These are phyloP conservation scores for Sisyra terminalis DNA, from an alignment of 2,888 invertebrate species.

Conservation along the genomic window DNA sequence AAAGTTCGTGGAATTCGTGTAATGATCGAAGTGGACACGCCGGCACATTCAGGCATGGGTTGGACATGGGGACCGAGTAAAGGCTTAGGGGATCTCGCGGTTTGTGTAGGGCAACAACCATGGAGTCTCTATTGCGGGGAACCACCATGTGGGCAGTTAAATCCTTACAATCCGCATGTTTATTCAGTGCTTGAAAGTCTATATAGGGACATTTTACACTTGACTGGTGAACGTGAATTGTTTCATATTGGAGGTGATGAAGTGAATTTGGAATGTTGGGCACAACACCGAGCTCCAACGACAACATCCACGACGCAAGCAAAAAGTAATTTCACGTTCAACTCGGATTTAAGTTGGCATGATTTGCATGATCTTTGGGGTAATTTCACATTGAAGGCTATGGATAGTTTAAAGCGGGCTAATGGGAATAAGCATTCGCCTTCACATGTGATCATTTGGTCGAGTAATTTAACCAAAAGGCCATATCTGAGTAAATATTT, in stretches of 20 bases:
- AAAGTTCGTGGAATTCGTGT: conserved; percentile 70
- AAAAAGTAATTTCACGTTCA: conserved; percentile 46
- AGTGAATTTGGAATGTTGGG: conserved; percentile 70
- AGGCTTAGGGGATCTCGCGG: conserved; percentile 59
- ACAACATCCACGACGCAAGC: conserved; percentile 26
- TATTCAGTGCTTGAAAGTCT: conserved; percentile 55
- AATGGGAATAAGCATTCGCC: conserved; percentile 34
- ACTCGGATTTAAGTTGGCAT: no score
- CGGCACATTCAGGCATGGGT: conserved; percentile 76
- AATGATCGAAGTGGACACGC: conserved; percentile 79
- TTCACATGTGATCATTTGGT: conserved; percentile 51
- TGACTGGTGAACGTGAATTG: conserved; percentile 59
- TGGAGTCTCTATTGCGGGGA: conserved; percentile 70
- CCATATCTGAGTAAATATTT: conserved; percentile 41
- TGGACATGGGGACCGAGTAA: conserved; percentile 69
- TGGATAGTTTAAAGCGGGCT: conserved; percentile 41
- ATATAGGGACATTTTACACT: conserved; percentile 55
- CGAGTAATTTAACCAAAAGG: conserved; percentile 56
- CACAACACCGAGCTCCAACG: conserved; percentile 25
- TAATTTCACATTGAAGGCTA: conserved; percentile 51
- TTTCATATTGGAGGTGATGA: conserved; percentile 77
- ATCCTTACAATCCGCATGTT: conserved; percentile 64
- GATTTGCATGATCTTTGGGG: conserved; percentile 66
- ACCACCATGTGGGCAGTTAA: conserved; percentile 74
- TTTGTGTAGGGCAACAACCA: conserved; percentile 66